Percentiles rank a stretch among this genome's conserved stretches.
Conservation (phyloP, 2,888 invertebrate genomes). For the Parnassius apollo region DNA sequence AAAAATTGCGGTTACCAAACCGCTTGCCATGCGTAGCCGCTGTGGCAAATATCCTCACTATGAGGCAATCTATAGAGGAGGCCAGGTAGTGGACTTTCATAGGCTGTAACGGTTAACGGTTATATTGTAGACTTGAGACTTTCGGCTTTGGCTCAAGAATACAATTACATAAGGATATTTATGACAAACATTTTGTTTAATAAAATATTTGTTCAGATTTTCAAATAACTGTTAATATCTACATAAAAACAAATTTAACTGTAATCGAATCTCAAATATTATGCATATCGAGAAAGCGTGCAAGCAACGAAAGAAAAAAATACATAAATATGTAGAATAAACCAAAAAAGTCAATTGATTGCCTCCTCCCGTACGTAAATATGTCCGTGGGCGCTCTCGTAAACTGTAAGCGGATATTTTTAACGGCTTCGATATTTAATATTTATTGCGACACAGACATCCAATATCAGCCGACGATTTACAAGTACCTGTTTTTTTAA, state of each 20-base stretch:
- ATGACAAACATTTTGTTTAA: too few relatives aligned
- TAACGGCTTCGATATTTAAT: conserved; percentile 79
- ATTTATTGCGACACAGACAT: conserved; percentile 78
- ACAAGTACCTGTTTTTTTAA: conserved; percentile 53
- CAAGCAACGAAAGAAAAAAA: conserved; percentile 46
- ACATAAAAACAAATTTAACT: conserved; percentile 18
- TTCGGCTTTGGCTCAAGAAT: too few relatives aligned
- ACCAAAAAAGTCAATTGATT: conserved; percentile 72
- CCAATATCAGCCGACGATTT: conserved; percentile 75
- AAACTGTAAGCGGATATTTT: conserved; percentile 80
- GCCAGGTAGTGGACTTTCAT: too few relatives aligned
- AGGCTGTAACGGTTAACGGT: too few relatives aligned
- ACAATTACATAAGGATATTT: too few relatives aligned
- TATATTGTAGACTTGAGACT: too few relatives aligned
- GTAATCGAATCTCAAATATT: conserved; percentile 42
- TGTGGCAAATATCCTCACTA: too few relatives aligned
- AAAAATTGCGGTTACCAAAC: too few relatives aligned
- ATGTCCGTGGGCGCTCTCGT: conserved; percentile 74
- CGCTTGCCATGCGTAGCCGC: too few relatives aligned
- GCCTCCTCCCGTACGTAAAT: conserved; percentile 71
- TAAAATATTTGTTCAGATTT: too few relatives aligned
- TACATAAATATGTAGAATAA: conserved; percentile 52
- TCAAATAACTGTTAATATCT: conserved; percentile 9
- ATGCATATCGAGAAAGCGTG: conserved; percentile 56
- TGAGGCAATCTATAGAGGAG: too few relatives aligned